phyloP scores from a whole-genome alignment of 2,888 invertebrate species.

The Craniophora ligustri region DNA sequence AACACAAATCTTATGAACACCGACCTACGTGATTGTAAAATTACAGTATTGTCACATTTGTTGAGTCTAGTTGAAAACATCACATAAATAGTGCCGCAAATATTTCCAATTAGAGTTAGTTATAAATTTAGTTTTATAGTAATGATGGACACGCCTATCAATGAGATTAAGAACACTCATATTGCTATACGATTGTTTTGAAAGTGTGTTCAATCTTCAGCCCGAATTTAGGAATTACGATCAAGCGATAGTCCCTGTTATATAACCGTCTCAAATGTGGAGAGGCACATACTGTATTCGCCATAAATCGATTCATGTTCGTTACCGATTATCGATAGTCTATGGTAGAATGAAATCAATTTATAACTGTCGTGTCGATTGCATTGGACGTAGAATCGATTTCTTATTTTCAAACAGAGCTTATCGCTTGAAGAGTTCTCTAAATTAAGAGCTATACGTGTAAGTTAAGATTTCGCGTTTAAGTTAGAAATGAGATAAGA shows the following conservation, averaged over 20 bases:
- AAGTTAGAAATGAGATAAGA: slow-evolving; percentile 6
- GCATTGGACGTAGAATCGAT: too few relatives aligned
- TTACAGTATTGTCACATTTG: slow-evolving; percentile 7
- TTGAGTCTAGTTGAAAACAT: slow-evolving; percentile 41
- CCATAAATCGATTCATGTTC: too few relatives aligned
- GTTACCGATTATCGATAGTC: too few relatives aligned
- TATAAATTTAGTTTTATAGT: slow-evolving; percentile 40
- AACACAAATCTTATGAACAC: slow-evolving; percentile 25
- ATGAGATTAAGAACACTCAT: slow-evolving; percentile 4
- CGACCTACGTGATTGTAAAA: neutral
- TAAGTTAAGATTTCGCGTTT: slow-evolving; percentile 14
- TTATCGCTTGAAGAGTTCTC: neutral
- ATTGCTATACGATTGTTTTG: neutral
- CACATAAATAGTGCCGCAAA: slow-evolving; percentile 44
- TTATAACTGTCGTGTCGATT: too few relatives aligned
- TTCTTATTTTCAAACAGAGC: too few relatives aligned
- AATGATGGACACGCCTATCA: slow-evolving; percentile 18
- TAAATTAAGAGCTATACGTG: neutral
- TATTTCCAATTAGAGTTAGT: slow-evolving; percentile 46
- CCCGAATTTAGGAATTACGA: neutral
- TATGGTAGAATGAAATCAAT: too few relatives aligned
- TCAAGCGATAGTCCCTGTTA: neutral
- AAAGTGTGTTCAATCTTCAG: slow-evolving; percentile 2
- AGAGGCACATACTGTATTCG: neutral
- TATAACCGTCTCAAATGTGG: neutral